phyloP scores from a whole-genome alignment of 2,113 vertebrate genomes.

The Ramphastos sulfuratus region DNA sequence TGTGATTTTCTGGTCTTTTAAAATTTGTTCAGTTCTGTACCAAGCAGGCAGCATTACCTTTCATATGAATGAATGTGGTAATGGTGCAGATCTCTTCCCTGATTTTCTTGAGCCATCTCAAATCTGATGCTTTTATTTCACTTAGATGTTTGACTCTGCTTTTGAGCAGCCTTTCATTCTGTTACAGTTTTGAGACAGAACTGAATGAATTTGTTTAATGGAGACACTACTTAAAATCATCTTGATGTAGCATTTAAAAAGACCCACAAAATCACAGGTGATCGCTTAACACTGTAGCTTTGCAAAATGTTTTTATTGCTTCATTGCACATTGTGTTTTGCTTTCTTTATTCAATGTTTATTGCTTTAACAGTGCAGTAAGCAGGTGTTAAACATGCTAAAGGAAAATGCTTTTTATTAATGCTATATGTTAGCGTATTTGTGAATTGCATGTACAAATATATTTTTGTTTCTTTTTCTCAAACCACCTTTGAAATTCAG shows the following conservation, averaged over 20 bases:
- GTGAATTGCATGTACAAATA: not conserved
- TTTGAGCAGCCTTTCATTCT: constrained; percentile 33
- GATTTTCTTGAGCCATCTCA: constrained; percentile 7
- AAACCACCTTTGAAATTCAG: constrained; percentile 19
- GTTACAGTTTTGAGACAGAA: constrained; percentile 33
- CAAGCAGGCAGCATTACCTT: not conserved
- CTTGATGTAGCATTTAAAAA: constrained; percentile 43
- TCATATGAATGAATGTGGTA: not conserved
- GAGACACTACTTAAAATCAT: constrained; percentile 35
- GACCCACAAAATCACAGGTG: constrained; percentile 55
- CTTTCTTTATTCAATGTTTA: constrained; percentile 66
- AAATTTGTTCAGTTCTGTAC: not conserved
- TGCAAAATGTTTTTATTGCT: constrained; percentile 53
- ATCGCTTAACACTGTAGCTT: constrained; percentile 59
- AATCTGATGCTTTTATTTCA: constrained; percentile 28
- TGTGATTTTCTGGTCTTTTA: not conserved
- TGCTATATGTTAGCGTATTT: not conserved
- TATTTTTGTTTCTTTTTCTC: constrained; percentile 13
- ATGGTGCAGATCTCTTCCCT: not conserved
- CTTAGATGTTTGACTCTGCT: not conserved
- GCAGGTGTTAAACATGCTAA: constrained; percentile 62
- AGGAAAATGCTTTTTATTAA: constrained; percentile 49
- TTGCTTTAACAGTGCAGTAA: constrained; percentile 49
- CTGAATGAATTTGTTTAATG: constrained; percentile 31
- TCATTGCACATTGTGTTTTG: constrained; percentile 45